Base-by-base conservation (phyloP, 2,888 invertebrate genomes). In the Melangyna quadrimaculata region DNA sequence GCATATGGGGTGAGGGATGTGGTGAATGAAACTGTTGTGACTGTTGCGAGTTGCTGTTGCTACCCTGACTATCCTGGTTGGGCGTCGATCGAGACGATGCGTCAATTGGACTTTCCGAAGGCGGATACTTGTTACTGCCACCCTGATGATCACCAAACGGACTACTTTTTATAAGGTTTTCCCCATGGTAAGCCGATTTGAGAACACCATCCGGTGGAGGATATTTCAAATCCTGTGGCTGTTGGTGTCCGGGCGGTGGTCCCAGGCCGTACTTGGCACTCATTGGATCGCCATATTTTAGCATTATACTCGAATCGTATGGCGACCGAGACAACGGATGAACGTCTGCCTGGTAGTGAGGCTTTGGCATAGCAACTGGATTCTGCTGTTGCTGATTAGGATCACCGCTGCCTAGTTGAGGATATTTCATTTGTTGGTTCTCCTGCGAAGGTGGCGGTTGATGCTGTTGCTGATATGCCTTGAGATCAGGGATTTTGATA, bases 61-160 rank as follows among this genome's bases (percentile, higher is more conserved):
- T 92, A 65, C 92, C 91, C 83, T 92, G 92, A 82, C 92, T 92
- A 80, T 92, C 92, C 81, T 92, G 92, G 65, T 92, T 92, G 10
- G 92, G 92, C 17, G 92, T 92, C 12, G 92, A 91, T 19, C 92
- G 89, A 6, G 90, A 88, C 0, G 92, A 91, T 5, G 92, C 92
- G 87, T 92, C 92, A 45, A 92, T 91, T 4, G 92, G 92, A 83
- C 91, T 92, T 88, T 91, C 92, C 5, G 90, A 88, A 10, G 90
- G 90, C 5, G 90, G 89, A 87, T 91, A 90, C 81, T 91, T 91
- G 32, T 87, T 88, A 6, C 48, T 70, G 7, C 87, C 83, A 12
- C 89, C 89, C 24, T 90, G 90, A 37, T 89, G 87, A 22, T 89
- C 90, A 37, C 87, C 88, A 73, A 91, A 92, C 6, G 91, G 90